Conservation (phyloP, 2,888 invertebrate genomes). For the Schizaphis graminum region DNA sequence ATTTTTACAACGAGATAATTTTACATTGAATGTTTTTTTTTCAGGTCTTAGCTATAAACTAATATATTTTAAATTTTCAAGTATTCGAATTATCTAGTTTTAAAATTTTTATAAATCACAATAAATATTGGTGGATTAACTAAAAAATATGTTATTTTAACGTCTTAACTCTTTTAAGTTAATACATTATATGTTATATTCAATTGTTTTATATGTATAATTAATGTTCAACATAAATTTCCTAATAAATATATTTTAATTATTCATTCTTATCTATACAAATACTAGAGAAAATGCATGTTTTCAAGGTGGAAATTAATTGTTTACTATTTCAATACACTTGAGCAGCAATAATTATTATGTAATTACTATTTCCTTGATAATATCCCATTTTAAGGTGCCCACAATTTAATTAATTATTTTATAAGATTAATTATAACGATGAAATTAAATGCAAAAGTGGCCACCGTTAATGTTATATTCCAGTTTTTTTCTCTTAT, state of each 20-base stretch:
- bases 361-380: constrained; percentile 35
- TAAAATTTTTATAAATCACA: neutral
- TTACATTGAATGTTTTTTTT: neutral
- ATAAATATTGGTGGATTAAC: neutral
- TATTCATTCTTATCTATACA: neutral
- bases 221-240: neutral
- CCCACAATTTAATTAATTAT: constrained; percentile 4
- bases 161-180: neutral
- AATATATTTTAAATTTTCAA: neutral
- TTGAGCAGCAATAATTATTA: neutral
- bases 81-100: neutral
- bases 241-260: constrained; percentile 20
- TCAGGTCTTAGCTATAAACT: neutral
- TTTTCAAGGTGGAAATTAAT: constrained; percentile 53
- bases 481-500: neutral
- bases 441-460: constrained; percentile 19
- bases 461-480: neutral
- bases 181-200: neutral
- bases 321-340: neutral
- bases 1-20: neutral
- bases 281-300: neutral
- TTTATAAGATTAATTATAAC: neutral
- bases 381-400: constrained; percentile 23
- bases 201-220: neutral
- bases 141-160: neutral